Percentiles rank a stretch among this genome's conserved stretches.
These are phyloP conservation scores for Drosophila prostipennis DNA, from an alignment of 2,888 invertebrate species.

Conservation along the genomic window DNA sequence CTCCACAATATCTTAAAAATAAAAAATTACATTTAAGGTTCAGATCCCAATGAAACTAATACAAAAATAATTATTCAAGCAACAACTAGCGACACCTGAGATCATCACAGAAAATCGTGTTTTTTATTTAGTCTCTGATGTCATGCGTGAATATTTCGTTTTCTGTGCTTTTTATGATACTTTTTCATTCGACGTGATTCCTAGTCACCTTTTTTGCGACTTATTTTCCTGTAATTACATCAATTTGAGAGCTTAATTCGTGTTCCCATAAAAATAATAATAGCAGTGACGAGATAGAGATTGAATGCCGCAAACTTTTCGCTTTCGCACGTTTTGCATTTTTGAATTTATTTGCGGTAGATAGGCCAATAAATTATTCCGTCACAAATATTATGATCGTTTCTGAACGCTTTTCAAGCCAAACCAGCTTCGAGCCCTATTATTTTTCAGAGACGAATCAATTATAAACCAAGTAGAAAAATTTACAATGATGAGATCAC, in stretches of 20 bases:
- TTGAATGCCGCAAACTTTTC: conserved; percentile 8
- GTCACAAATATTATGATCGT: conserved; percentile 8
- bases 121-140: conserved; percentile 29
- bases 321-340: conserved; percentile 8
- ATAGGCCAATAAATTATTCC: background rate
- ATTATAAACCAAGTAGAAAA: background rate
- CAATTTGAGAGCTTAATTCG: conserved; percentile 42
- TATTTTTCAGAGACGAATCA: background rate
- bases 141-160: conserved; percentile 34
- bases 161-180: background rate
- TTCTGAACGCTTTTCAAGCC: background rate
- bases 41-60: background rate
- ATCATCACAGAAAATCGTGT: conserved; percentile 48
- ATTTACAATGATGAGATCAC: conserved; percentile 16
- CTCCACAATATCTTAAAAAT: too few species aligned
- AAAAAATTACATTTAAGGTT: background rate
- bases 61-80: background rate
- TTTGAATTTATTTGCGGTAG: conserved; percentile 10
- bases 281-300: conserved; percentile 46
- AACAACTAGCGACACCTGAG: conserved; percentile 32
- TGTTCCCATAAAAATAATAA: conserved; percentile 41
- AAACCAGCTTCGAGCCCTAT: background rate
- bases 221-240: conserved; percentile 50
- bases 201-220: conserved; percentile 35
- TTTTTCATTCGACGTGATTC: conserved; percentile 18